phyloP scores from a whole-genome alignment of 1,140 invertebrate genomes.

The Rhagoletis pomonella region DNA sequence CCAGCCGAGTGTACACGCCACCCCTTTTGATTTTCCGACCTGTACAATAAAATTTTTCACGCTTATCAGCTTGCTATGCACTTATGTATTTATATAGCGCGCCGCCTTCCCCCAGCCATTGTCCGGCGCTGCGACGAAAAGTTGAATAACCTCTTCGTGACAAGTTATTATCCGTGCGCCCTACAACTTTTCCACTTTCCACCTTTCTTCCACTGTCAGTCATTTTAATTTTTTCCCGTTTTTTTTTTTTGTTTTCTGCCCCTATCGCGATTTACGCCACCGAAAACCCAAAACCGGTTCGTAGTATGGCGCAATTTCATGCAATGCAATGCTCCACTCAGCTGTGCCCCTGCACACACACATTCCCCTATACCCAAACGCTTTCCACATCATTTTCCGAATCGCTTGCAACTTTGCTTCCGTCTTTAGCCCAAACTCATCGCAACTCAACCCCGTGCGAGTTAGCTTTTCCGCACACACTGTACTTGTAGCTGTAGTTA shows the following conservation, averaged over 20 bases:
- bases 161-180: constrained; percentile 33
- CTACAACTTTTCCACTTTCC: constrained; percentile 1
- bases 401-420: constrained; percentile 10
- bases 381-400: constrained; percentile 1
- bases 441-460: too few species aligned
- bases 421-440: neutral
- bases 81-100: too few species aligned
- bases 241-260: neutral
- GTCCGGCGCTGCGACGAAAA: neutral
- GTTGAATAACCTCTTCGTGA: constrained; percentile 44
- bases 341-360: neutral
- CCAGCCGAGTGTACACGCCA: neutral
- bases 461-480: constrained; percentile 8
- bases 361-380: constrained; percentile 3
- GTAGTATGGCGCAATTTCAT: constrained; percentile 41
- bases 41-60: constrained; percentile 41
- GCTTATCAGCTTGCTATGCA: neutral
- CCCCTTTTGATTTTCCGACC: neutral
- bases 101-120: neutral
- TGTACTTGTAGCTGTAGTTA: neutral
- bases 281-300: neutral
- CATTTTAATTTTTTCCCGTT: neutral
- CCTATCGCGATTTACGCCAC: constrained; percentile 34
- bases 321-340: neutral
- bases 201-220: neutral